Evolutionary conservation across 2,797 vertebrate genomes (phyloP), one percentile per base, ranked within the genome.

Genomic region (Limnodromus scolopaceus): DNA sequence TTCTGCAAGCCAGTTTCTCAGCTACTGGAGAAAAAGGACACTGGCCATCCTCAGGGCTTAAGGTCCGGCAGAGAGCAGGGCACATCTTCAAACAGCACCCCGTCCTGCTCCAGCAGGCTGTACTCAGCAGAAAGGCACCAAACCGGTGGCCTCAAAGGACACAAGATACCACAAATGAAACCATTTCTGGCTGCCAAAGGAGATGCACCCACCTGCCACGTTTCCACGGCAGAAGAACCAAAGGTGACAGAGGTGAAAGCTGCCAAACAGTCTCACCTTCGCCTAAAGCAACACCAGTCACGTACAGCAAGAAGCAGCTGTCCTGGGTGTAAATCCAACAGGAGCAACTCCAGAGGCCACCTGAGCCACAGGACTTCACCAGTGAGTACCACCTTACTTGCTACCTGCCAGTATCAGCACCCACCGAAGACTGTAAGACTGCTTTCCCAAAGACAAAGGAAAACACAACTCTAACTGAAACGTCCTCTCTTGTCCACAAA

Each of bases 11-110:
- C 81, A 87, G 38, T 30, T 66, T 19, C 81, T 65, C 80, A 61
- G 38, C 54, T 46, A 43, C 27, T 9, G 3, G 17, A 43, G 7
- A 38, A 63, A 48, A 89, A 57, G 3, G 0, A 39, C 27, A 66
- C 0, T 23, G 46, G 36, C 17, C 61, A 57, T 22, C 36, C n/a
- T 66, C 39, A 27, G 19, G 76, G n/a, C 30, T 17, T 9, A 34
- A 4, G 36, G 28, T 70, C 39, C 30, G 0, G 0, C 55, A 64
- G 60, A n/a, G 0, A 20, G 16, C 0, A 0, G n/a, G 27, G 6
- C 18, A 79, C 30, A 60, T 2, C 58, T 63, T 34, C 11, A 3
- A 75, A 28, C 36, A 76, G 84, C 61, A 51, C 11, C 18, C 49
- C 23, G 39, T 17, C 46, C 84, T 23, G 25, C n/a, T 68, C 48